These are phyloP conservation scores for Psilanteris sp. DNA, from an alignment of 1,140 invertebrate genomes.

Conservation along the genomic window DNA sequence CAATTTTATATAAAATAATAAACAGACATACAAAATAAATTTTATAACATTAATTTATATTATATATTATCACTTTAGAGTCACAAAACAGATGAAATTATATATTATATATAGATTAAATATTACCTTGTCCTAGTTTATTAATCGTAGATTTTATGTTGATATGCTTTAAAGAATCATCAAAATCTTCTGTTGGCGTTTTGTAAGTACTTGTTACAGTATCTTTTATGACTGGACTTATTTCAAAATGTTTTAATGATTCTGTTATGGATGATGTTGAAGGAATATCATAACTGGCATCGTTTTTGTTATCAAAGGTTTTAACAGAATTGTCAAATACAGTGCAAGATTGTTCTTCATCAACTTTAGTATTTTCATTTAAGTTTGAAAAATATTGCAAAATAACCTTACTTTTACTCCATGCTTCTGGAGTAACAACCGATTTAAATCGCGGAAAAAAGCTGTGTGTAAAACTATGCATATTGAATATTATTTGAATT, in stretches of 20 bases:
- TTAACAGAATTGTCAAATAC: neutral
- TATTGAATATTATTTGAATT: slow-evolving; percentile 5
- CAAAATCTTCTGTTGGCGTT: neutral
- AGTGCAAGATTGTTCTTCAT: neutral
- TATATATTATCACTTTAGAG: too few species aligned
- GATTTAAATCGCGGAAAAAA: slow-evolving; percentile 24
- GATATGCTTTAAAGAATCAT: slow-evolving; percentile 17
- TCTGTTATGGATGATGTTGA: slow-evolving; percentile 6
- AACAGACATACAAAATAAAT: too few species aligned
- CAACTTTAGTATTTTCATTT: slow-evolving; percentile 20
- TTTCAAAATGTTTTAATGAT: slow-evolving; percentile 14
- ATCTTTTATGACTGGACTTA: slow-evolving; percentile 9
- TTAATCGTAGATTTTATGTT: slow-evolving; percentile 11
- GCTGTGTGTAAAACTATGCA: slow-evolving; percentile 26
- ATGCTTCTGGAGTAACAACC: slow-evolving; percentile 30
- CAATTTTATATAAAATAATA: too few species aligned
- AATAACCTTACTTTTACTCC: slow-evolving; percentile 40
- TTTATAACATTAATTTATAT: too few species aligned
- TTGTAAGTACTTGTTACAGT: neutral
- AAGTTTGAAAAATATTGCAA: slow-evolving; percentile 30
- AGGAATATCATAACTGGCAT: neutral
- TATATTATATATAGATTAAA: too few species aligned
- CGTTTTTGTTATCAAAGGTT: neutral
- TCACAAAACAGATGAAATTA: too few species aligned
- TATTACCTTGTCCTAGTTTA: slow-evolving; percentile 24